Conservation (phyloP, 2,113 vertebrate species). For the Prolemur simus region DNA sequence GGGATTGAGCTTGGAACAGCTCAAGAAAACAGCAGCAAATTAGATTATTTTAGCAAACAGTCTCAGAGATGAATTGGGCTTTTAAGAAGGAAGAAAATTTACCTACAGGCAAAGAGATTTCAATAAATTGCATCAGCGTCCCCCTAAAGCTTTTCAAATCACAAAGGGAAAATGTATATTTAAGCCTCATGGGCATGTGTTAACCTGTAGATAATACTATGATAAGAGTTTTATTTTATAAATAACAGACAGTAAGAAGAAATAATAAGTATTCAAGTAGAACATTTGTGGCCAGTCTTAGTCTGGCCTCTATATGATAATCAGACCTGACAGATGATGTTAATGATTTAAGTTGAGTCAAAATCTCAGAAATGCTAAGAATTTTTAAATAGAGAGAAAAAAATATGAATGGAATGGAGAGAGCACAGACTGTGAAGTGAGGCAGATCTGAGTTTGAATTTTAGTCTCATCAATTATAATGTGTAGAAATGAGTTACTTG, state of each 20-base stretch:
- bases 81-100: conserved; percentile 1
- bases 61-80: neutral
- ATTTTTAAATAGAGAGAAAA: neutral
- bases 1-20: neutral
- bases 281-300: neutral
- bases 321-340: neutral
- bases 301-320: neutral
- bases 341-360: neutral
- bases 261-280: neutral
- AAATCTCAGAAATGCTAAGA: neutral
- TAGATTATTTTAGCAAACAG: neutral
- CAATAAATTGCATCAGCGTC: neutral
- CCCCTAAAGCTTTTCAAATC: neutral
- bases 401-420: neutral
- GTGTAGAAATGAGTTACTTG: neutral
- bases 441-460: neutral
- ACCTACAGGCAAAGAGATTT: neutral
- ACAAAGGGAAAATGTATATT: neutral
- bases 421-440: neutral
- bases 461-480: neutral
- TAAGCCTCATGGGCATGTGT: neutral
- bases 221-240: neutral
- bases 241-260: neutral
- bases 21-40: neutral
- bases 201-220: neutral